Evolutionary conservation across 2,797 vertebrate genomes (phyloP).

Genomic region (Lutjanus argentimaculatus): DNA sequence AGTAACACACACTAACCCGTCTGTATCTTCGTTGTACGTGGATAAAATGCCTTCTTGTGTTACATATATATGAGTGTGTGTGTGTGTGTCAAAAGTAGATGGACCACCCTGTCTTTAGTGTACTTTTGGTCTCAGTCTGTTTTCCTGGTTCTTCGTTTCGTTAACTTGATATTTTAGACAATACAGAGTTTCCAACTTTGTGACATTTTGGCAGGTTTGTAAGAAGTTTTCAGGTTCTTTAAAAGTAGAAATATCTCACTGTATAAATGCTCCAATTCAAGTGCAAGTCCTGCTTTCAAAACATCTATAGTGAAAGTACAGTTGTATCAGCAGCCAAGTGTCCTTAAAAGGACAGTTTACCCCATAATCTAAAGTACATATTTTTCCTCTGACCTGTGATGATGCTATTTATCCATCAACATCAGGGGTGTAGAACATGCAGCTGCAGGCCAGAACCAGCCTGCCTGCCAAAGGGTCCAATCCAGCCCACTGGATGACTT

Average conservation of each 20-base stretch:
- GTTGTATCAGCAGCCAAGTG: neutral
- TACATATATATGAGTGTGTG: too few species aligned
- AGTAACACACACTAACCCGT: slow-evolving; percentile 8
- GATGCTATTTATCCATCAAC: too few species aligned
- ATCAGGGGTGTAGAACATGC: too few species aligned
- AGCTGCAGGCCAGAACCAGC: too few species aligned
- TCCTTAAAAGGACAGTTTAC: too few species aligned
- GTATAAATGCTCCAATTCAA: neutral
- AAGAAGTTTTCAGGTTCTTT: neutral
- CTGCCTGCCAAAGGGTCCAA: too few species aligned
- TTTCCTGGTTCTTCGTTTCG: neutral
- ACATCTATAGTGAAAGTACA: neutral
- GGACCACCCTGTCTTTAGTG: neutral
- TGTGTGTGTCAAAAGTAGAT: neutral
- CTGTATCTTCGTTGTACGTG: too few species aligned
- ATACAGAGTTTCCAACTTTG: neutral
- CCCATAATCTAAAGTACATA: too few species aligned
- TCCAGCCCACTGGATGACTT: too few species aligned
- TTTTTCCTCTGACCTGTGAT: too few species aligned
- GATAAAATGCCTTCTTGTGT: neutral
- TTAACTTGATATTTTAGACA: neutral
- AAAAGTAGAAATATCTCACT: neutral
- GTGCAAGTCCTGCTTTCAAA: neutral
- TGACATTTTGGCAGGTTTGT: neutral
- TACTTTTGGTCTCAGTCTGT: neutral